Evolutionary conservation across 2,797 vertebrate genomes (phyloP).

Genomic region (Mormyrus hasselquistii): DNA sequence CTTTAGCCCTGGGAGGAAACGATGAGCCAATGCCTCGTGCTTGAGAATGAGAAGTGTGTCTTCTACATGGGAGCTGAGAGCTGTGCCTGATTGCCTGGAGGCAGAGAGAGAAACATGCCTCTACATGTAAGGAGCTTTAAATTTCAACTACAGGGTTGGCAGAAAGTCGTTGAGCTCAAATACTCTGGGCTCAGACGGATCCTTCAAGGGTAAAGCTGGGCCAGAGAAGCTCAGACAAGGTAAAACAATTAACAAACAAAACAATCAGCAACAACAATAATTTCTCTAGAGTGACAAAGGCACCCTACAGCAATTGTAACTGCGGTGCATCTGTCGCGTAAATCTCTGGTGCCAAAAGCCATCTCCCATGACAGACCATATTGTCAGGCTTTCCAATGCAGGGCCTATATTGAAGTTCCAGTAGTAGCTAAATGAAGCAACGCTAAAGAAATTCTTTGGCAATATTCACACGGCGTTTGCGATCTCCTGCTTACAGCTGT

Average conservation of each 20-base stretch:
- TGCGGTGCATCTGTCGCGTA: slow-evolving; percentile 2
- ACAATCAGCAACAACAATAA: not conserved
- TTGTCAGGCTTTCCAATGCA: not conserved
- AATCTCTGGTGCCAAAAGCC: not conserved
- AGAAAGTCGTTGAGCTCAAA: not conserved
- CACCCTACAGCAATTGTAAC: slow-evolving; percentile 10
- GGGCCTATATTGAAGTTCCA: not conserved
- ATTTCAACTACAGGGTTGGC: not conserved
- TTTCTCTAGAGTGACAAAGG: not conserved
- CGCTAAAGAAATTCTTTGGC: not conserved
- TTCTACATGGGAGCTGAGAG: not conserved
- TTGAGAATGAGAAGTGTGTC: not conserved
- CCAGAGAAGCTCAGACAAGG: not conserved
- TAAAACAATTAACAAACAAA: not conserved
- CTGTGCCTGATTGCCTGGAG: not conserved
- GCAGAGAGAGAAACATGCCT: not conserved
- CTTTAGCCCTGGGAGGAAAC: not conserved
- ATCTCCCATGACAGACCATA: not conserved
- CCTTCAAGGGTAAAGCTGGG: not conserved
- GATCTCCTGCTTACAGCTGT: not conserved
- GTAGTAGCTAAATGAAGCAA: not conserved
- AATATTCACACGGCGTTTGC: not conserved
- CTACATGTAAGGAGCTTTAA: not conserved
- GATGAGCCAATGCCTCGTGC: not conserved
- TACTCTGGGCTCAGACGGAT: not conserved